Evolutionary conservation across 2,797 vertebrate species (phyloP).

Genomic region (Phataginus tricuspis): DNA sequence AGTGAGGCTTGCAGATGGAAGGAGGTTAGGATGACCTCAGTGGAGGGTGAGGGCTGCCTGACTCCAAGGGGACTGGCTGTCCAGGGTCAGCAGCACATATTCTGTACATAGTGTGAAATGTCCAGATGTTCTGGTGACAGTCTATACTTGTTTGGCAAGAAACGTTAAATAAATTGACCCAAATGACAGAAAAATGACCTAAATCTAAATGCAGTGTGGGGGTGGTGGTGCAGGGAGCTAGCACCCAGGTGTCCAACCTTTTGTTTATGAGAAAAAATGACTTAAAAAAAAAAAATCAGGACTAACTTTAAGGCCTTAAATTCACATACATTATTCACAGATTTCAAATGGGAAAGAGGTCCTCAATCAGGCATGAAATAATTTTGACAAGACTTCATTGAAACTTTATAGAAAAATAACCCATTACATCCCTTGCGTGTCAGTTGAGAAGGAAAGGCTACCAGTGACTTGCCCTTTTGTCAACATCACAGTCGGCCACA

Average conservation of each 20-base stretch:
- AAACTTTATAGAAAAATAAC: conserved; percentile 76
- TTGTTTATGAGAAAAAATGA: conserved; percentile 29
- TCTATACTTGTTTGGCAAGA: neutral
- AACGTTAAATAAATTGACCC: neutral
- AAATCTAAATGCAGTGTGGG: neutral
- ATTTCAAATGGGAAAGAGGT: conserved; percentile 79
- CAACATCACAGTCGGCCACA: fast-evolving
- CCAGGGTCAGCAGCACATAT: neutral
- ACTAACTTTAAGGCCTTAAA: conserved; percentile 84
- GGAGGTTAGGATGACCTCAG: neutral
- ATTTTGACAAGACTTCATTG: conserved; percentile 73
- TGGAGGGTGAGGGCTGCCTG: fast-evolving
- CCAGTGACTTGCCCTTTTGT: neutral
- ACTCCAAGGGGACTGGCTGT: neutral
- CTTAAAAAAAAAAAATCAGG: conserved; percentile 77
- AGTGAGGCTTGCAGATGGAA: neutral
- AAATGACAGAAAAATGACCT: neutral
- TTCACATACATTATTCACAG: conserved; percentile 78
- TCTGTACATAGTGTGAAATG: neutral
- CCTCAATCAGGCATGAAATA: conserved; percentile 74
- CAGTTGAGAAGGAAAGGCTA: conserved; percentile 59
- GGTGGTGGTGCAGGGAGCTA: neutral
- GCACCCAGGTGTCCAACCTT: neutral
- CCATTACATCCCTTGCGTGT: conserved; percentile 48
- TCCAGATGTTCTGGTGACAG: neutral